Evolutionary conservation across 2,888 invertebrate species (phyloP).

Genomic region (Dasysyrphus tricinctus): DNA sequence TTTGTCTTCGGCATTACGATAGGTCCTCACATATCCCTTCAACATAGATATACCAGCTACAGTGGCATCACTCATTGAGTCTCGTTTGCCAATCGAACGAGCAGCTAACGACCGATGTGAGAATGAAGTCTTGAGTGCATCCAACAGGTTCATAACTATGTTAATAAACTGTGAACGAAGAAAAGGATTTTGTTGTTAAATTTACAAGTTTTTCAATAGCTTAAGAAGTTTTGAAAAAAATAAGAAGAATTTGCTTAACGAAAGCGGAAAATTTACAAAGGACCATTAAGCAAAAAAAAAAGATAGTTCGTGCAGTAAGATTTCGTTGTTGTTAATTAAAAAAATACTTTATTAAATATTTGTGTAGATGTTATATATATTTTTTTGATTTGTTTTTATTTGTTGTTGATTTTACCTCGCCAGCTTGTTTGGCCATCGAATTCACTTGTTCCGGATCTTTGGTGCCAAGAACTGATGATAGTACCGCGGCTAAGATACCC

Average conservation of each 20-base stretch:
- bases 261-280: constrained; percentile 68
- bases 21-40: constrained; percentile 94
- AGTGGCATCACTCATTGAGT: constrained; percentile 95
- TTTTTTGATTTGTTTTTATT: constrained; percentile 77
- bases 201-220: not conserved
- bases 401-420: constrained; percentile 89
- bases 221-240: not conserved
- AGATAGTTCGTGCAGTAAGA: constrained; percentile 61
- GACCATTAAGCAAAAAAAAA: constrained; percentile 59
- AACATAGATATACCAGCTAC: constrained; percentile 94
- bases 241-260: constrained; percentile 35
- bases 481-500: constrained; percentile 96
- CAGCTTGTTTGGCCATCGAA: constrained; percentile 97
- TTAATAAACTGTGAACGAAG: constrained; percentile 90
- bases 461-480: constrained; percentile 95
- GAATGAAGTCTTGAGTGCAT: constrained; percentile 96
- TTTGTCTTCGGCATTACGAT: constrained; percentile 90
- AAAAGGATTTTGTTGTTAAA: constrained; percentile 5
- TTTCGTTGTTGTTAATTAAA: constrained; percentile 58
- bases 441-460: constrained; percentile 96
- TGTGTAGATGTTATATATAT: constrained; percentile 57
- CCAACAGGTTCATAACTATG: constrained; percentile 95
- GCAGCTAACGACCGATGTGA: constrained; percentile 94
- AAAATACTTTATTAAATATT: constrained; percentile 23
- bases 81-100: constrained; percentile 92